These are phyloP conservation scores for Rhincodon typus DNA, from an alignment of 2,797 vertebrate genomes.

Conservation along the genomic window DNA sequence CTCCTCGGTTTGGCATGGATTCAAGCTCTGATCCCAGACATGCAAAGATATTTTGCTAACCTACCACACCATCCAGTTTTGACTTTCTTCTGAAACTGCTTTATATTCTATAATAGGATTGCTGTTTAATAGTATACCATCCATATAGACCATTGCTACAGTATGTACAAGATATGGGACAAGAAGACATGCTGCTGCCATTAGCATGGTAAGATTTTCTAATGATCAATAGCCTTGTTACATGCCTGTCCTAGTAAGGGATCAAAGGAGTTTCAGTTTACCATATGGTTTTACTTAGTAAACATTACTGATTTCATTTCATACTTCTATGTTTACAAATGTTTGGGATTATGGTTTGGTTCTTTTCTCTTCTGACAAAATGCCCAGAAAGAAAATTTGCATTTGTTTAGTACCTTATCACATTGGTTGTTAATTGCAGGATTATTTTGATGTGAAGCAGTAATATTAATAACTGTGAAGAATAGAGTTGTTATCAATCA, in stretches of 20 bases:
- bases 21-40: background rate
- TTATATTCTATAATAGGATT: slow-evolving; percentile 73
- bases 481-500: background rate
- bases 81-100: background rate
- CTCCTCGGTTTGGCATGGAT: background rate
- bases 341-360: background rate
- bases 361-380: background rate
- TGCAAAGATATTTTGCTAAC: background rate
- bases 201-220: slow-evolving; percentile 79
- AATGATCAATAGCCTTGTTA: background rate
- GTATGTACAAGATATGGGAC: slow-evolving; percentile 98
- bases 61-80: background rate
- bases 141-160: slow-evolving; percentile 95
- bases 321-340: background rate
- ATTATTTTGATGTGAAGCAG: background rate
- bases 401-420: background rate
- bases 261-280: background rate
- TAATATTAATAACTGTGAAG: background rate
- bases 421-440: background rate
- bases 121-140: slow-evolving; percentile 98
- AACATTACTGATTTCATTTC: background rate
- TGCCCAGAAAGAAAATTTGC: background rate
- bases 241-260: background rate
- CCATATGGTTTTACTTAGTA: background rate
- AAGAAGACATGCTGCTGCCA: slow-evolving; percentile 97